phyloP scores from a whole-genome alignment of 2,888 invertebrate genomes.

The Boloria selene region DNA sequence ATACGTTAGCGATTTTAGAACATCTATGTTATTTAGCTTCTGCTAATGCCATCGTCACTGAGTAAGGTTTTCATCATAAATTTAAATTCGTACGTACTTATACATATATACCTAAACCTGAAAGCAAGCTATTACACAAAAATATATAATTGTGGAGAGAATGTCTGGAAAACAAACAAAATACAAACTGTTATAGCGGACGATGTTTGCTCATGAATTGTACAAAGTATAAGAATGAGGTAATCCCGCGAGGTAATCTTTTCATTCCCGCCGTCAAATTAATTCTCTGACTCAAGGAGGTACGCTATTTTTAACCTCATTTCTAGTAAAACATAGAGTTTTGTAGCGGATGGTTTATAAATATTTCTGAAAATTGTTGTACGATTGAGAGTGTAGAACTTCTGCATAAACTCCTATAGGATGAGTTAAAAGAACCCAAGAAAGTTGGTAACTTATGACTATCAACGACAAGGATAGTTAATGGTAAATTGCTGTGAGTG shows the following conservation, averaged over 20 bases:
- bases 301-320: conserved; percentile 26
- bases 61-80: too few species aligned
- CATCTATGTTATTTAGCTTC: too few species aligned
- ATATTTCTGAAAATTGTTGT: background rate
- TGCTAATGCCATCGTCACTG: too few species aligned
- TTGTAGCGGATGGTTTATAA: background rate
- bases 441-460: too few species aligned
- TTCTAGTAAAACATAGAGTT: conserved; percentile 1
- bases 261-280: conserved; percentile 38
- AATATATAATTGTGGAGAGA: conserved; percentile 24
- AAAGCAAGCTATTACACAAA: conserved; percentile 2
- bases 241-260: conserved; percentile 37
- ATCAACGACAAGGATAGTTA: too few species aligned
- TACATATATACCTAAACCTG: too few species aligned
- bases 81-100: too few species aligned
- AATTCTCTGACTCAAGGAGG: conserved; percentile 35
- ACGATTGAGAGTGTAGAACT: background rate
- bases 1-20: too few species aligned
- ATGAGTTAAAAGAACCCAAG: too few species aligned
- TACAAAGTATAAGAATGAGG: conserved; percentile 32
- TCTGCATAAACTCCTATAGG: too few species aligned
- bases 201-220: conserved; percentile 35
- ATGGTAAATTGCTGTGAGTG: too few species aligned
- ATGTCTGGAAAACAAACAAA: conserved; percentile 18
- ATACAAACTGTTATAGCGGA: conserved; percentile 17